phyloP scores from a whole-genome alignment of 2,113 vertebrate species.

The Choloepus hoffmanni region DNA sequence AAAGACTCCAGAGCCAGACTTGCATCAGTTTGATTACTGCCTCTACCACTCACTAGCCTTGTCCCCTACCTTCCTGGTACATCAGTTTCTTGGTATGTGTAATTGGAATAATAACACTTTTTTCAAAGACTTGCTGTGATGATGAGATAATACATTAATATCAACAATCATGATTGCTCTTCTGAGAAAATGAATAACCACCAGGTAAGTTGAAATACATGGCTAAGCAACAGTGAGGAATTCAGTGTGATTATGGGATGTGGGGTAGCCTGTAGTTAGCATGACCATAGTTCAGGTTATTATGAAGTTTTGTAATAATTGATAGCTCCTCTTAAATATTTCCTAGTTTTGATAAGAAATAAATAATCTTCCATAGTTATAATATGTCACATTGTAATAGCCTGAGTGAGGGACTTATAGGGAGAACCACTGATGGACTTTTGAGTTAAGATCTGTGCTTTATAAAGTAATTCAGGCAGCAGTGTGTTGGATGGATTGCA shows the following conservation, averaged over 20 bases:
- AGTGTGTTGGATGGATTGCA: not conserved
- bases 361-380: not conserved
- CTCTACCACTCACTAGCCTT: not conserved
- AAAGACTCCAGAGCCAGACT: not conserved
- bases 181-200: not conserved
- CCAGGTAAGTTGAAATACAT: not conserved
- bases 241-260: not conserved
- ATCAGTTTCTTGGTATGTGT: not conserved
- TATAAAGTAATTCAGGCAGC: not conserved
- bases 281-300: not conserved
- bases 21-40: not conserved
- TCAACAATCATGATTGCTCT: not conserved
- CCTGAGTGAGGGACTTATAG: not conserved
- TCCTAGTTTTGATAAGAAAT: not conserved
- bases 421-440: not conserved
- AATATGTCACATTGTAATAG: not conserved
- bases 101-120: not conserved
- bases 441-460: conserved; percentile 6
- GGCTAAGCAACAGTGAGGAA: not conserved
- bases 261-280: not conserved
- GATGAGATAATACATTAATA: not conserved
- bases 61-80: not conserved
- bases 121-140: not conserved
- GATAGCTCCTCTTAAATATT: not conserved
- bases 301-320: not conserved